A percentile compares a stretch with the other conserved stretches of the same genome.
Evolutionary conservation across 2,888 invertebrate genomes (phyloP).

Genomic region (Synergus umbraculus): DNA sequence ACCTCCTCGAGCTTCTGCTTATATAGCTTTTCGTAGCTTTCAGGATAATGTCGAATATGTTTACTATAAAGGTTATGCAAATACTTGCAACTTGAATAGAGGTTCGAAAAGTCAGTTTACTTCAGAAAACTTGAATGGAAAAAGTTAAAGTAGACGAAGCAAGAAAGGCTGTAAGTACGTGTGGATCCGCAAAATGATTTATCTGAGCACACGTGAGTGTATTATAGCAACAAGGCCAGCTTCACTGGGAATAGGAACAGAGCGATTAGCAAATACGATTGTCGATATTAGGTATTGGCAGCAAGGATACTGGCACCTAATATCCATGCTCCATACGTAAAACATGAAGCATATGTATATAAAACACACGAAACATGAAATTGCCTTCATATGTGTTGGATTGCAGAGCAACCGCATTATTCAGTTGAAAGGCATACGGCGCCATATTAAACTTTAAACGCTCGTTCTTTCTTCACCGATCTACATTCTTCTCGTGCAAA

Average conservation of each 20-base stretch:
- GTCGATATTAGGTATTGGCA: conserved; percentile 32
- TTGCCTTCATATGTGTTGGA: conserved; percentile 5
- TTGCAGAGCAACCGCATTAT: conserved; percentile 20
- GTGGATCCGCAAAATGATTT: conserved; percentile 17
- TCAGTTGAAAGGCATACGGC: conserved; percentile 7
- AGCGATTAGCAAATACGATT: conserved; percentile 34
- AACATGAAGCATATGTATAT: neutral
- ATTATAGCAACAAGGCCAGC: neutral
- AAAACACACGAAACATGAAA: neutral
- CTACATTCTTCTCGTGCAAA: conserved; percentile 46
- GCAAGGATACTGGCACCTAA: conserved; percentile 13
- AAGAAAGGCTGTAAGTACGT: neutral
- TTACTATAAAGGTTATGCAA: conserved; percentile 20
- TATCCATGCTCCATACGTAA: neutral
- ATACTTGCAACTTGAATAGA: neutral
- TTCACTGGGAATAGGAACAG: conserved; percentile 32
- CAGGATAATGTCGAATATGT: conserved; percentile 30
- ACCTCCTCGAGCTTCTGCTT: conserved; percentile 4
- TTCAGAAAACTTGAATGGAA: neutral
- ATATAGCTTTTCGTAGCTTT: conserved; percentile 16
- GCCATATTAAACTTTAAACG: conserved; percentile 16
- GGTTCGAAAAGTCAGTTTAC: neutral
- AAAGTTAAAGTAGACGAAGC: neutral
- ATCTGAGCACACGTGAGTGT: conserved; percentile 3
- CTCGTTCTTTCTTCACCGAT: conserved; percentile 44